A percentile compares a stretch with the other conserved stretches of the same genome.
phyloP scores from a whole-genome alignment of 1,140 invertebrate genomes.

The Scaptomyza hsui region DNA sequence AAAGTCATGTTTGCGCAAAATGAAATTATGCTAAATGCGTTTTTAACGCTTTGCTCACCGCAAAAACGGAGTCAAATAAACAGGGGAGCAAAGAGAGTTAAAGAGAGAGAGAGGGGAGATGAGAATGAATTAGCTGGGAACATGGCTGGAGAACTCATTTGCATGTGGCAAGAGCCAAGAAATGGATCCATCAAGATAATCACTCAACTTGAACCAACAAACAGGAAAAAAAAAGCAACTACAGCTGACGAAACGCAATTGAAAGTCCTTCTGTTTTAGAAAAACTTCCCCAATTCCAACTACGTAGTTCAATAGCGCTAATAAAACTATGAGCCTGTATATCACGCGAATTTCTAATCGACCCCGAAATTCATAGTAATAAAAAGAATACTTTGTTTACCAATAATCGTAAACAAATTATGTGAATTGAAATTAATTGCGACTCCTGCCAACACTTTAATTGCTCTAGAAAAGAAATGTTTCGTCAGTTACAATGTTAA shows the following conservation, averaged over 20 bases:
- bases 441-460: not conserved
- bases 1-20: slow-evolving; percentile 64
- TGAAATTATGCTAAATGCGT: slow-evolving; percentile 57
- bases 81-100: not conserved
- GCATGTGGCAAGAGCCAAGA: slow-evolving; percentile 39
- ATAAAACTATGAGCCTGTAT: slow-evolving; percentile 43
- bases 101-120: not conserved
- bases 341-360: slow-evolving; percentile 71
- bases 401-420: slow-evolving; percentile 76
- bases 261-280: not conserved
- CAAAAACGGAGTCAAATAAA: slow-evolving; percentile 7
- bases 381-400: slow-evolving; percentile 53
- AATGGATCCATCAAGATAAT: slow-evolving; percentile 41
- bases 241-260: not conserved
- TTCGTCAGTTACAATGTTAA: not conserved
- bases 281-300: no score
- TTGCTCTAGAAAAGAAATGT: not conserved
- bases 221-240: not conserved
- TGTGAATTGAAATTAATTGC: slow-evolving; percentile 68
- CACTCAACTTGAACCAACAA: not conserved
- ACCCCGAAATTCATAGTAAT: slow-evolving; percentile 23
- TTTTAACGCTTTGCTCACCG: slow-evolving; percentile 46
- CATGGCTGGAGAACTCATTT: slow-evolving; percentile 25
- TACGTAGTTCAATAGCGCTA: slow-evolving; percentile 59
- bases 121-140: slow-evolving; percentile 28